Percentiles rank a stretch among this genome's conserved stretches.
Evolutionary conservation across 1,140 invertebrate species (phyloP).

Genomic region (Calephelis nemesis): DNA sequence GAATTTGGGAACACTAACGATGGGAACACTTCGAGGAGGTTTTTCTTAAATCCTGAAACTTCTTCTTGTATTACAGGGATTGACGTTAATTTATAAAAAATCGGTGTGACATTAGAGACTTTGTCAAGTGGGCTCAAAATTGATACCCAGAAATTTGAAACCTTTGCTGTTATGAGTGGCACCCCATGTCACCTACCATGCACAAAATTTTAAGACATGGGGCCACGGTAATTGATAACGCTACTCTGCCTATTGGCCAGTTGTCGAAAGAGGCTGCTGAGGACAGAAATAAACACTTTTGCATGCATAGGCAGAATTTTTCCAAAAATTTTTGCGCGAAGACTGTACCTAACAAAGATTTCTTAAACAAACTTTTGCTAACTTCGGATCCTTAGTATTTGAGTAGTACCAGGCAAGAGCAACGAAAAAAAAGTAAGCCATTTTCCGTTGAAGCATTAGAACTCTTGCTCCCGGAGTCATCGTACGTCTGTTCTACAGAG

Average conservation of each 20-base stretch:
- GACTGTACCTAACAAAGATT: background rate
- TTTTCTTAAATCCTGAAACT: constrained; percentile 43
- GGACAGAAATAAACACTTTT: constrained; percentile 33
- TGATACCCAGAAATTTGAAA: constrained; percentile 31
- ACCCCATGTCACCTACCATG: constrained; percentile 51
- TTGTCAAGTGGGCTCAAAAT: constrained; percentile 14
- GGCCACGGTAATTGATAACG: constrained; percentile 26
- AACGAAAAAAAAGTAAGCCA: too few relatives aligned
- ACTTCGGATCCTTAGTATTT: background rate
- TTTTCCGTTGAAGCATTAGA: too few relatives aligned
- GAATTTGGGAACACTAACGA: constrained; percentile 55
- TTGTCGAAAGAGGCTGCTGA: constrained; percentile 31
- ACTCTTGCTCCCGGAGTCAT: too few relatives aligned
- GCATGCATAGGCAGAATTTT: background rate
- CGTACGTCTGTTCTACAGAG: too few relatives aligned
- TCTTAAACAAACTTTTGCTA: background rate
- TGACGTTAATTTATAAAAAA: constrained; percentile 36
- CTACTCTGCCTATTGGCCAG: constrained; percentile 14
- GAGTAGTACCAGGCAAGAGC: too few relatives aligned
- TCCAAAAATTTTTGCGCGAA: background rate
- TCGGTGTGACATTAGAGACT: constrained; percentile 28
- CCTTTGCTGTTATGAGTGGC: constrained; percentile 23
- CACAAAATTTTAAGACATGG: constrained; percentile 49
- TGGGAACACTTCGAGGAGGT: constrained; percentile 55
- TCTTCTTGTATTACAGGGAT: constrained; percentile 44